Evolutionary conservation across 1,140 invertebrate genomes (phyloP).

Genomic region (Drosophila pruinosa): DNA sequence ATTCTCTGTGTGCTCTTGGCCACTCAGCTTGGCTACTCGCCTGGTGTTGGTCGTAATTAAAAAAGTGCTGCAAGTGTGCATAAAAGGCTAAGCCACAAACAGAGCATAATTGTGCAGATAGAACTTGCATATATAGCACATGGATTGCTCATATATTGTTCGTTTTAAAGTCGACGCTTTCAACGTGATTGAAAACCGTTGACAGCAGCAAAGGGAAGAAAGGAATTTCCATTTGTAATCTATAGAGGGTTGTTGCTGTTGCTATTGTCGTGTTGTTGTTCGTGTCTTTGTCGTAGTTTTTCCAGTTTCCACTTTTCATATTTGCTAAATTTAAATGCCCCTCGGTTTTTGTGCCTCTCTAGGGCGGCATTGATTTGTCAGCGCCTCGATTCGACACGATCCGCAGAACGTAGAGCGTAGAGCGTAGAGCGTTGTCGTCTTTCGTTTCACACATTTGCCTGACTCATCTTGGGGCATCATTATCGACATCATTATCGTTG

Average conservation of each 20-base stretch:
- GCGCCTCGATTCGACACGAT: constrained; percentile 37
- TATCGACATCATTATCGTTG: not conserved
- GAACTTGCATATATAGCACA: not conserved
- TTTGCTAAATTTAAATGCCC: constrained; percentile 71
- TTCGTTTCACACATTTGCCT: constrained; percentile 2
- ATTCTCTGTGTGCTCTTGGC: not conserved
- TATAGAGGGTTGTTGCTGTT: not conserved
- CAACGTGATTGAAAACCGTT: constrained; percentile 7
- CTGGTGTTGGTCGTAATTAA: constrained; percentile 32
- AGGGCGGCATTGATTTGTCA: constrained; percentile 64
- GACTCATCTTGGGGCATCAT: constrained; percentile 3
- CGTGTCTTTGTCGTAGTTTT: constrained; percentile 15
- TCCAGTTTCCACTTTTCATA: constrained; percentile 29
- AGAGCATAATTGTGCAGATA: not conserved
- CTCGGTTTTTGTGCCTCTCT: not conserved
- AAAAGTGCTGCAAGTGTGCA: constrained; percentile 24
- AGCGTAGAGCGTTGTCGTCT: not conserved
- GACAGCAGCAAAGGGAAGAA: not conserved
- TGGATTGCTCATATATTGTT: not conserved
- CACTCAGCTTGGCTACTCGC: not conserved
- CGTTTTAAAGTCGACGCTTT: not conserved
- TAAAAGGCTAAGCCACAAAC: constrained; percentile 9
- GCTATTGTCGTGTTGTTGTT: not conserved
- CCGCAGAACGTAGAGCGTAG: not conserved
- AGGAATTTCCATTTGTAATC: not conserved